Evolutionary conservation across 2,797 vertebrate species (phyloP).

Genomic region (Pempheris klunzingeri): DNA sequence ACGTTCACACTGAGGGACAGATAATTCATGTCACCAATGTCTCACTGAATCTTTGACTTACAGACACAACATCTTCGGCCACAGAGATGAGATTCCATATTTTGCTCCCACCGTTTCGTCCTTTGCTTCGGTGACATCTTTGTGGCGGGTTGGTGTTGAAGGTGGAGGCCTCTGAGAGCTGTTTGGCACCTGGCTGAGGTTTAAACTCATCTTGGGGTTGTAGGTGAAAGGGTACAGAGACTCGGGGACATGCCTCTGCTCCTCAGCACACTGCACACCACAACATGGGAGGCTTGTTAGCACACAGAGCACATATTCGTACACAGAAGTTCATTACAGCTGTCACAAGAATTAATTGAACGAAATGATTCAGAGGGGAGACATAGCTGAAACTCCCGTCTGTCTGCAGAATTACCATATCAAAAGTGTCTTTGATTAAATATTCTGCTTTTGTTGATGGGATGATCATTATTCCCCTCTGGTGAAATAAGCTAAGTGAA

Average conservation of each 20-base stretch:
- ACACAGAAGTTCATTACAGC: neutral
- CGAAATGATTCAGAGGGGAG: neutral
- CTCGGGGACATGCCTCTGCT: slow-evolving; percentile 90
- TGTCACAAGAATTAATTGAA: slow-evolving; percentile 6
- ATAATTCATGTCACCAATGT: neutral
- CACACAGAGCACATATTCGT: neutral
- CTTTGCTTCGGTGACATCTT: slow-evolving; percentile 29
- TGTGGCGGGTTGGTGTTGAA: slow-evolving; percentile 63
- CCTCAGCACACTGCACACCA: slow-evolving; percentile 90
- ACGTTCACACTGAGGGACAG: slow-evolving; percentile 53
- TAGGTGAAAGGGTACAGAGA: slow-evolving; percentile 96
- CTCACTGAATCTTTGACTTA: neutral
- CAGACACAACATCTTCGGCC: neutral
- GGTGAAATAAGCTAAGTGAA: slow-evolving; percentile 25
- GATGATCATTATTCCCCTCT: slow-evolving; percentile 22
- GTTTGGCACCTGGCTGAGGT: slow-evolving; percentile 90
- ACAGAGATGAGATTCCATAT: neutral
- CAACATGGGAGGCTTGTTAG: neutral
- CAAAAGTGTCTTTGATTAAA: slow-evolving; percentile 36
- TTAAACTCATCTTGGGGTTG: slow-evolving; percentile 98
- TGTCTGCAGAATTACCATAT: slow-evolving; percentile 39
- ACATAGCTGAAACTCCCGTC: slow-evolving; percentile 9
- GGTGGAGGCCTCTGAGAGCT: slow-evolving; percentile 81
- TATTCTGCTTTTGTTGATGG: slow-evolving; percentile 30
- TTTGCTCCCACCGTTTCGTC: slow-evolving; percentile 78